Percentiles rank a stretch among this genome's conserved stretches.
These are phyloP conservation scores for Eleginops maclovinus DNA, from an alignment of 2,113 vertebrate genomes.

Conservation along the genomic window DNA sequence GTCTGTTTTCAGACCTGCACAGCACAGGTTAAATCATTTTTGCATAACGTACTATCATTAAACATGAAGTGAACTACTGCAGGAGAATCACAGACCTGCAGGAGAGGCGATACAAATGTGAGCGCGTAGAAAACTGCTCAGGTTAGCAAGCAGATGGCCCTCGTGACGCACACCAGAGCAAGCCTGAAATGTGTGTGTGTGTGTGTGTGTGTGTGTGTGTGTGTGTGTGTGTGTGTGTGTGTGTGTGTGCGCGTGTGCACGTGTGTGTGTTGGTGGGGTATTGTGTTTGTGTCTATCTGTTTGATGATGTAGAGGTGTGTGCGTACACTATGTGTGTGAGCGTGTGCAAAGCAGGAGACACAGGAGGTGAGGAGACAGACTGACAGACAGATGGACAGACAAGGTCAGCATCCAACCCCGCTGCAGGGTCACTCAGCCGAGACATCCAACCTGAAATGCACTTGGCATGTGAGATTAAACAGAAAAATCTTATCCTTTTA, in stretches of 20 bases:
- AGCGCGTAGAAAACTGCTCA: conserved; percentile 65
- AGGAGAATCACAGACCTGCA: conserved; percentile 29
- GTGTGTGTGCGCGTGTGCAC: conserved; percentile 31
- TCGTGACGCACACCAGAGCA: conserved; percentile 74
- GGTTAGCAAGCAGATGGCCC: conserved; percentile 80
- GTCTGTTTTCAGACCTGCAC: neutral
- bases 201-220: conserved; percentile 26
- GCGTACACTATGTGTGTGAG: conserved; percentile 12
- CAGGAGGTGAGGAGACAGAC: conserved; percentile 75
- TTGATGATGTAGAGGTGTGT: conserved; percentile 45
- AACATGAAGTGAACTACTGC: neutral
- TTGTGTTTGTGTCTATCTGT: conserved; percentile 47
- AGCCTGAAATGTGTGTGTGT: conserved; percentile 58
- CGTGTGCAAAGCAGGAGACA: conserved; percentile 48
- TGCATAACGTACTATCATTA: neutral
- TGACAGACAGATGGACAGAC: conserved; percentile 82
- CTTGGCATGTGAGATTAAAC: conserved; percentile 34
- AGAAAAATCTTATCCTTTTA: neutral
- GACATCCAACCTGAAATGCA: conserved; percentile 61
- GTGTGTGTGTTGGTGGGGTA: conserved; percentile 33
- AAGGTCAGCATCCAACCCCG: conserved; percentile 65
- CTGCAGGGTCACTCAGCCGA: conserved; percentile 67
- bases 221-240: conserved; percentile 19
- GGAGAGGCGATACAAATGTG: conserved; percentile 38
- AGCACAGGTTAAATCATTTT: neutral